Evolutionary conservation across 1,140 invertebrate genomes (phyloP).

Genomic region (Whitmania pigra): DNA sequence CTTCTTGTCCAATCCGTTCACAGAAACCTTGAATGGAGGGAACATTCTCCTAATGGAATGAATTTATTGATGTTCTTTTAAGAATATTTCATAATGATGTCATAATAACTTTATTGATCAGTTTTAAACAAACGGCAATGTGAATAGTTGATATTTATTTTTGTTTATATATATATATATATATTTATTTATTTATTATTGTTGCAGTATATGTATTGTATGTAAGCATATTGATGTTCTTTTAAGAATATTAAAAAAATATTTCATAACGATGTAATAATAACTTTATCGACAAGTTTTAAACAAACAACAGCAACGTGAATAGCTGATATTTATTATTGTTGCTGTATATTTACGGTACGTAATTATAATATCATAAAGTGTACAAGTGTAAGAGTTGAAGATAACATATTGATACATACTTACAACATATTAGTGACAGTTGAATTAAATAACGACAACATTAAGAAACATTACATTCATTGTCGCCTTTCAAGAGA

Average conservation of each 20-base stretch:
- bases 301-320: too few relatives aligned
- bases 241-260: neutral
- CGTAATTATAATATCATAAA: too few relatives aligned
- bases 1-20: constrained; percentile 68
- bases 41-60: constrained; percentile 37
- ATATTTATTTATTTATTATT: neutral
- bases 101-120: neutral
- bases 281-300: neutral
- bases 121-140: too few relatives aligned
- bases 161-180: neutral
- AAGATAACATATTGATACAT: too few relatives aligned
- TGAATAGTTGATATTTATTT: neutral
- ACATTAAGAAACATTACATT: too few relatives aligned
- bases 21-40: constrained; percentile 38
- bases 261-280: neutral
- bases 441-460: too few relatives aligned
- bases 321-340: neutral
- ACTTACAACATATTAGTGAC: too few relatives aligned
- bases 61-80: neutral
- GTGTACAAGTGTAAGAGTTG: too few relatives aligned
- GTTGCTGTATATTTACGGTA: neutral
- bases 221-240: too few relatives aligned
- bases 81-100: neutral
- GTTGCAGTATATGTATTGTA: neutral
- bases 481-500: too few relatives aligned